phyloP scores from a whole-genome alignment of 2,888 invertebrate genomes.

The Cotesia congregata region DNA sequence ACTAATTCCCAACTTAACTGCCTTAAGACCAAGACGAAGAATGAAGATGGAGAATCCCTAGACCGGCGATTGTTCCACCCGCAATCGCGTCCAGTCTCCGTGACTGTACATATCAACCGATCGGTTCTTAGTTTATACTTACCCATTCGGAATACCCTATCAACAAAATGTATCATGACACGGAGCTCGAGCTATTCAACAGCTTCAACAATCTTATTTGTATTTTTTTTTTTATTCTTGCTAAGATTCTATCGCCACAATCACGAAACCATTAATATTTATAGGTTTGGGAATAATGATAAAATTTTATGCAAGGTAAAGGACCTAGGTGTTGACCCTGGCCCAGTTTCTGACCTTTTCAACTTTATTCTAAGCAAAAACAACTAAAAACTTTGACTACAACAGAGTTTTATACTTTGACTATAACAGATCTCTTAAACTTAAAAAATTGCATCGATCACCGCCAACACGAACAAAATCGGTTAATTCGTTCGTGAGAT shows the following conservation, averaged over 20 bases:
- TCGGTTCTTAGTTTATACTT: conserved; percentile 10
- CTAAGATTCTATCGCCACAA: background rate
- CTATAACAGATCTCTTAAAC: no score
- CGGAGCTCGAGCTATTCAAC: background rate
- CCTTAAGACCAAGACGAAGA: background rate
- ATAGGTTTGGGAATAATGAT: background rate
- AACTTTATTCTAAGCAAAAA: no score
- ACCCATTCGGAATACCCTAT: conserved; percentile 8
- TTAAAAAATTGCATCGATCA: no score
- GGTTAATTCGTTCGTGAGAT: no score
- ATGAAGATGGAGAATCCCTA: background rate
- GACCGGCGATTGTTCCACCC: conserved; percentile 26
- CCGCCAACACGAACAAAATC: no score
- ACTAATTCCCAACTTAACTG: background rate
- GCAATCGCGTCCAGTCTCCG: conserved; percentile 8
- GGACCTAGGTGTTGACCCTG: background rate
- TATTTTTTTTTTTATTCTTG: background rate
- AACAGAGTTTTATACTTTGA: no score
- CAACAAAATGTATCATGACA: conserved; percentile 7
- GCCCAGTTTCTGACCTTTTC: background rate
- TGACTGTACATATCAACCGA: conserved; percentile 18
- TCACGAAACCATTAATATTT: background rate
- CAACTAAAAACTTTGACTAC: no score
- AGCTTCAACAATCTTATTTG: background rate
- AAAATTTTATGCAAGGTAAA: background rate